Percentiles rank a stretch among this genome's conserved stretches.
Evolutionary conservation across 2,797 vertebrate species (phyloP).

Genomic region (Bradypodion ventrale): DNA sequence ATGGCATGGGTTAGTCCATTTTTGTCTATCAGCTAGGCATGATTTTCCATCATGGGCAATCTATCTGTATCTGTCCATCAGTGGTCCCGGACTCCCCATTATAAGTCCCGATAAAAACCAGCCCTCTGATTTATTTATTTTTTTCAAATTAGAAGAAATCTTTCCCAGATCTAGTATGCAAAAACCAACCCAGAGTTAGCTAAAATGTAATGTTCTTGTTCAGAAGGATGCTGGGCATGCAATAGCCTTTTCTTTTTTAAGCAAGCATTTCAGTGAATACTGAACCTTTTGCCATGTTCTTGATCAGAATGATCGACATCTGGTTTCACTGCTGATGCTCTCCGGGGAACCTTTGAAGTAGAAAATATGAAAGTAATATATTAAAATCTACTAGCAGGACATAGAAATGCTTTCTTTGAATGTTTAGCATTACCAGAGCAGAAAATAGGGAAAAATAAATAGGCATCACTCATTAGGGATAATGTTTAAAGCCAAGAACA

Average conservation of each 20-base stretch:
- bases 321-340: slow-evolving; percentile 86
- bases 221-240: neutral
- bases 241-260: neutral
- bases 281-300: slow-evolving; percentile 96
- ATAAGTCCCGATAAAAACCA: neutral
- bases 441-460: neutral
- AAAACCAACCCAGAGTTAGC: neutral
- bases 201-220: neutral
- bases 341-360: slow-evolving; percentile 88
- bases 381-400: neutral
- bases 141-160: neutral
- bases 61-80: neutral
- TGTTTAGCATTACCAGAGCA: neutral
- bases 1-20: neutral
- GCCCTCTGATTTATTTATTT: neutral
- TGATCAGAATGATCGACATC: slow-evolving; percentile 89
- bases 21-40: neutral
- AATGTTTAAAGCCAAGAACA: neutral
- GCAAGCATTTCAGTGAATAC: neutral
- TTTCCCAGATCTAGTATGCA: neutral
- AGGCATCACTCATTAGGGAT: neutral
- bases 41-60: neutral
- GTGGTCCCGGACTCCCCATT: neutral
- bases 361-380: slow-evolving; percentile 68
- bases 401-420: neutral